A percentile compares a stretch with the other conserved stretches of the same genome.
These are phyloP conservation scores for Pangasius sanitwongsei DNA, from an alignment of 2,797 vertebrate species.

Conservation along the genomic window DNA sequence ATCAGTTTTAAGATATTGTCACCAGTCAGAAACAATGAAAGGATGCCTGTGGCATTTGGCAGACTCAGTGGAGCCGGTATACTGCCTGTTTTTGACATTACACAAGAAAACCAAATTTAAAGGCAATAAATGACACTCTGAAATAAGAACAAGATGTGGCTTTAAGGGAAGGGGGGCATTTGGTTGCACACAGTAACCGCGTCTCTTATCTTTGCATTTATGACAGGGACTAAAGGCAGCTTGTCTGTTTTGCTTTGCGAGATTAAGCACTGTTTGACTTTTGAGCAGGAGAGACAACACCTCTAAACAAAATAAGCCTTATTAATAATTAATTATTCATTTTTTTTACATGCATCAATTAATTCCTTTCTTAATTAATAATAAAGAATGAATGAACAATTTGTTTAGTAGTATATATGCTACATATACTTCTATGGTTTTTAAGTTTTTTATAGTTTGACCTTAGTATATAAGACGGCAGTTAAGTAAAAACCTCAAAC, in stretches of 20 bases:
- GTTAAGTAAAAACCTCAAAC: background rate
- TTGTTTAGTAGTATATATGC: background rate
- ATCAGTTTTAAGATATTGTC: conserved; percentile 50
- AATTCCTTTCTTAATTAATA: too few species aligned
- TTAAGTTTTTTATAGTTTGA: background rate
- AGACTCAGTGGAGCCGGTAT: conserved; percentile 71
- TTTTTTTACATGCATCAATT: background rate
- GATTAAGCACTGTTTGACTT: conserved; percentile 25
- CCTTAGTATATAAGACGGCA: background rate
- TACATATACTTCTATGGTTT: background rate
- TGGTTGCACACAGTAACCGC: conserved; percentile 33
- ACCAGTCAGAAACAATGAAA: conserved; percentile 68
- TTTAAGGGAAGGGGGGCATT: conserved; percentile 38
- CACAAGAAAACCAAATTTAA: conserved; percentile 69
- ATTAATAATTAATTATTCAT: background rate
- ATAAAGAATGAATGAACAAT: background rate
- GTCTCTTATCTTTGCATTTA: conserved; percentile 50
- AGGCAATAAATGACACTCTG: conserved; percentile 65
- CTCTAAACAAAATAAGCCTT: background rate
- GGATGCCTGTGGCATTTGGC: conserved; percentile 67
- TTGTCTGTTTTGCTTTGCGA: conserved; percentile 28
- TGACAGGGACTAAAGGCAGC: conserved; percentile 43
- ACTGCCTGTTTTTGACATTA: conserved; percentile 65
- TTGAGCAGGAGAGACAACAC: conserved; percentile 1
- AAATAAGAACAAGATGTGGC: conserved; percentile 69